Percentiles rank a stretch among this genome's conserved stretches.
phyloP scores from a whole-genome alignment of 1,140 invertebrate genomes.

The Bombyx mandarina region DNA sequence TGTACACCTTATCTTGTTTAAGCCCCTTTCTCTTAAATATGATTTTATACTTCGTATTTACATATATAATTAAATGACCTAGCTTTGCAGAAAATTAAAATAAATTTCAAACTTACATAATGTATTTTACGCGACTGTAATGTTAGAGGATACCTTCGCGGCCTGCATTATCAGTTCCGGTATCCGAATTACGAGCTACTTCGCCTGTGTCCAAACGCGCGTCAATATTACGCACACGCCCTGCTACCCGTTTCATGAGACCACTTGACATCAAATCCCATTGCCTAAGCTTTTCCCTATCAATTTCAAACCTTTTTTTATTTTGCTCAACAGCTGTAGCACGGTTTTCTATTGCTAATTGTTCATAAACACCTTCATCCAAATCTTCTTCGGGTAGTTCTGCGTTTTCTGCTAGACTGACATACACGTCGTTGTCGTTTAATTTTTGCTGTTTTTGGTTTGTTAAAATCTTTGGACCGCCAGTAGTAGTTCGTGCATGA shows the following conservation, averaged over 20 bases:
- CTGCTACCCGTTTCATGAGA: constrained; percentile 67
- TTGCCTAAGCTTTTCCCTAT: constrained; percentile 87
- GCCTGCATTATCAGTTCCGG: constrained; percentile 55
- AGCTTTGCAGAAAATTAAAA: constrained; percentile 53
- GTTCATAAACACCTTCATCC: constrained; percentile 68
- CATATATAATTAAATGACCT: constrained; percentile 41
- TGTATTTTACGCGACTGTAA: constrained; percentile 55
- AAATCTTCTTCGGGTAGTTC: constrained; percentile 22
- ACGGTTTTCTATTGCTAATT: constrained; percentile 40
- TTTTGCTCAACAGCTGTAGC: constrained; percentile 10
- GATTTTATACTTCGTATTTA: constrained; percentile 26
- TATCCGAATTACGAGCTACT: constrained; percentile 50
- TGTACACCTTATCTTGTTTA: constrained; percentile 58
- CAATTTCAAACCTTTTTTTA: constrained; percentile 75
- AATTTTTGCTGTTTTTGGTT: constrained; percentile 35
- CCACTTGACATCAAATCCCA: constrained; percentile 90
- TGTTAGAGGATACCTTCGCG: constrained; percentile 64
- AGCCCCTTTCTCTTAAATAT: constrained; percentile 25
- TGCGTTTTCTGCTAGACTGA: constrained; percentile 66
- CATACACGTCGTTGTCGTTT: constrained; percentile 73
- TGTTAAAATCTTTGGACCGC: constrained; percentile 23
- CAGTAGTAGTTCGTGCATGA: constrained; percentile 39
- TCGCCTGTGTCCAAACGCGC: constrained; percentile 55
- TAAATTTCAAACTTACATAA: constrained; percentile 60
- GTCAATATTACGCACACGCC: constrained; percentile 62